Conservation (phyloP, 2,888 invertebrate genomes). For the Noctua janthina region DNA sequence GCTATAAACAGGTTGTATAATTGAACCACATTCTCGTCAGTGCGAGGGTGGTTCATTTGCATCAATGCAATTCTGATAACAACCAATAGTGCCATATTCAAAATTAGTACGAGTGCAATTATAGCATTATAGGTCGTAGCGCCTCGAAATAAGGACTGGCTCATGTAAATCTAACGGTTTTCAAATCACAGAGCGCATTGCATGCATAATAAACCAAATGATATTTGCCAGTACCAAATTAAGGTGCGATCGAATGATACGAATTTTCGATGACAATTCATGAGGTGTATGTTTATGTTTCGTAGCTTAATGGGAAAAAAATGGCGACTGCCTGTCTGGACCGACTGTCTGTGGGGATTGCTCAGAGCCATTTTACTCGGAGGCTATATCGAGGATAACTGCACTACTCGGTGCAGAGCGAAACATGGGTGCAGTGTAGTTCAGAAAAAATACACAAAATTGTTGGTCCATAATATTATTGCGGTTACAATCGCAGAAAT, state of each 20-base stretch:
- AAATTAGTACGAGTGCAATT: constrained; percentile 49
- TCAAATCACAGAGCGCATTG: constrained; percentile 55
- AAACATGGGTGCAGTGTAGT: neutral
- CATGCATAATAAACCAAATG: constrained; percentile 65
- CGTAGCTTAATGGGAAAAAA: neutral
- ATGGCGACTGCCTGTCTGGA: neutral
- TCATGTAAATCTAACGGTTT: constrained; percentile 63
- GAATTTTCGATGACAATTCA: constrained; percentile 33
- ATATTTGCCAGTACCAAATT: constrained; percentile 43
- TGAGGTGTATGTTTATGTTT: neutral
- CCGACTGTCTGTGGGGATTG: no score
- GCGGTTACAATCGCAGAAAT: neutral
- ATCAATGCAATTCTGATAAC: constrained; percentile 40
- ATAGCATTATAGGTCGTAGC: constrained; percentile 43
- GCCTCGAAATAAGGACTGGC: constrained; percentile 56
- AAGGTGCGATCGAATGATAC: constrained; percentile 40
- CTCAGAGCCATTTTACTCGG: neutral
- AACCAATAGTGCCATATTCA: constrained; percentile 41
- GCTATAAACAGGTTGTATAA: constrained; percentile 37
- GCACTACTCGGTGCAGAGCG: neutral
- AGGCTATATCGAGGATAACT: neutral
- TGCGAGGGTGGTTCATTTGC: constrained; percentile 60
- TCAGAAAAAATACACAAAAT: neutral
- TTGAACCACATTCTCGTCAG: constrained; percentile 45
- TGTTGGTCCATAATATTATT: neutral